A percentile compares a stretch with the other conserved stretches of the same genome.
These are phyloP conservation scores for Oreortyx pictus DNA, from an alignment of 2,797 vertebrate genomes.

Conservation along the genomic window DNA sequence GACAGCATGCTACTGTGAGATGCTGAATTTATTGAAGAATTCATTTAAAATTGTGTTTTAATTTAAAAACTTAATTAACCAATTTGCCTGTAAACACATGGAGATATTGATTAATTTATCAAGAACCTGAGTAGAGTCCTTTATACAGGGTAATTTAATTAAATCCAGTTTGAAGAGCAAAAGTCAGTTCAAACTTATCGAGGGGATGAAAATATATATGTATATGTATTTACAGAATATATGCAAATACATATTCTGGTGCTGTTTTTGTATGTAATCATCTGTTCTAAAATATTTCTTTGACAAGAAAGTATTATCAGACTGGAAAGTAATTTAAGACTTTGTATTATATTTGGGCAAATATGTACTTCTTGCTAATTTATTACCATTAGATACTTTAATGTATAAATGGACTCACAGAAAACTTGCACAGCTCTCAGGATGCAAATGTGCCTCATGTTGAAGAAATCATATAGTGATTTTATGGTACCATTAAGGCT, in stretches of 20 bases:
- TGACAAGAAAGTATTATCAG: background rate
- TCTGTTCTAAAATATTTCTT: background rate
- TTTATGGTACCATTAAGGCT: constrained; percentile 41
- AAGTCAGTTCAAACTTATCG: background rate
- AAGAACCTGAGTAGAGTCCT: background rate
- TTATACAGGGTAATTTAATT: background rate
- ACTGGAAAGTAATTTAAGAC: background rate
- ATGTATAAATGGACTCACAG: constrained; percentile 26
- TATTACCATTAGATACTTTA: constrained; percentile 23
- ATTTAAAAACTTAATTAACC: background rate
- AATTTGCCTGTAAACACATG: background rate
- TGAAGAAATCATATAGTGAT: background rate
- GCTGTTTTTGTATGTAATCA: background rate
- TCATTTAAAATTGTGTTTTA: background rate
- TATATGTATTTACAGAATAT: background rate
- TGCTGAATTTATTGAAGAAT: background rate
- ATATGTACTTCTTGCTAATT: background rate
- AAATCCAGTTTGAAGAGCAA: background rate
- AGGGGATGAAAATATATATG: background rate
- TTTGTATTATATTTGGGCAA: background rate
- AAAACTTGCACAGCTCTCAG: background rate
- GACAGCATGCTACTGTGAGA: background rate
- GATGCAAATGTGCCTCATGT: constrained; percentile 8
- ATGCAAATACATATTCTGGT: background rate
- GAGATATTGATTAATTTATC: background rate